Base-by-base conservation (phyloP, 2,888 invertebrate species). In the Harpagoxenus sublaevis region DNA sequence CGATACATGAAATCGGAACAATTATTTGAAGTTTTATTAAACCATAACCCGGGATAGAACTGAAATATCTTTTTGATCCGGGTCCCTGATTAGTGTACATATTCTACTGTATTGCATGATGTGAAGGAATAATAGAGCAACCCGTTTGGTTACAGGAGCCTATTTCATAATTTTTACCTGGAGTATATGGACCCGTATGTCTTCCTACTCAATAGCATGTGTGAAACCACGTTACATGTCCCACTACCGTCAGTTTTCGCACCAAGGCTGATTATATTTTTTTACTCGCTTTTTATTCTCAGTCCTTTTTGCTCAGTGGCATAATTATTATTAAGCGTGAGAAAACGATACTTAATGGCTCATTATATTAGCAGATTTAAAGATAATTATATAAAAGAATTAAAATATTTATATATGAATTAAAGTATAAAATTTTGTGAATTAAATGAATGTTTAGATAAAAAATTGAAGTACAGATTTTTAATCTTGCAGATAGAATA, bases 91-190 rank as follows among this genome's bases (percentile, higher is more conserved):
- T 35, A 35, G 6, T 48, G 71, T 71, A 63, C 28, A 62, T 71
- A 73, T 89, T 89, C 51, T 87, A 87, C 83, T 89, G 65, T 84
- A 92, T 88, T 94, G 94, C 94, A 95, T 94, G 94, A 91, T 91
- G 92, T 93, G 92, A 92, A 92, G 92, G 85, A 94, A 93, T 95
- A 95, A 95, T 94, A 91, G 93, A 93, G 91, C 92, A 92, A 94
- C 92, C 91, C 93, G 93, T 94, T 95, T 95, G 94, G 93, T 95
- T 95, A 91, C 94, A 95, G 95, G 95, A 94, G 94, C 92, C 94
- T 95, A 94, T 95, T 95, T 95, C 95, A 95, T 95, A 95, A 95
- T 94, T 95, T 95, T 94, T 95, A 95, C 94, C 94, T 95, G 95
- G 95, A 95, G 92, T 95, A 95, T 95, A 95, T 95, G 95, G 95